Evolutionary conservation across 2,888 invertebrate genomes (phyloP).

Genomic region (Phortica magna): DNA sequence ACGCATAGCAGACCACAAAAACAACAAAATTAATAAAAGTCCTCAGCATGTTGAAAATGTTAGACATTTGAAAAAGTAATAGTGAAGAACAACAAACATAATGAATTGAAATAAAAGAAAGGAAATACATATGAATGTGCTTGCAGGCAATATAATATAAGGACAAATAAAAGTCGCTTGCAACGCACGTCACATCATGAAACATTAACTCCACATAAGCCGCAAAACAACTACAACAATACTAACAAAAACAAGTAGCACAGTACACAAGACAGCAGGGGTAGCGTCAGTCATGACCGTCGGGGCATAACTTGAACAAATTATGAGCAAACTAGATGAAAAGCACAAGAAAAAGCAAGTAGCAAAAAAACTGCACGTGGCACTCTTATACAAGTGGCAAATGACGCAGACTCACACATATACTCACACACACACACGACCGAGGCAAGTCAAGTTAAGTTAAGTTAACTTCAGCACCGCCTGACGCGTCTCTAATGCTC

Average conservation of each 20-base stretch:
- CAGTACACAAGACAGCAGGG: not conserved
- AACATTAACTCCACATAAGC: slow-evolving; percentile 27
- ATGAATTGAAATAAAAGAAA: not conserved
- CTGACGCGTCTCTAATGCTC: not conserved
- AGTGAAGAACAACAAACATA: not conserved
- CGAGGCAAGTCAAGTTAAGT: not conserved
- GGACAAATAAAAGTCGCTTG: slow-evolving; percentile 15
- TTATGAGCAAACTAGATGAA: slow-evolving; percentile 59
- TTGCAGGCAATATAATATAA: not conserved
- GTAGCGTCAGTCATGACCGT: slow-evolving; percentile 40
- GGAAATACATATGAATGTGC: not conserved
- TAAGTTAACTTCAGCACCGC: not conserved
- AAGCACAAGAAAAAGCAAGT: not conserved
- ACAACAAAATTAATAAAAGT: not conserved
- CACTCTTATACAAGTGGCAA: slow-evolving; percentile 54
- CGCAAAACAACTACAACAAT: not conserved
- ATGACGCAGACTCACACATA: slow-evolving; percentile 36
- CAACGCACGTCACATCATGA: slow-evolving; percentile 14
- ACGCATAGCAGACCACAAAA: not conserved
- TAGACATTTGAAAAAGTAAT: not conserved
- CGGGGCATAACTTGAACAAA: slow-evolving; percentile 55
- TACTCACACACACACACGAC: slow-evolving; percentile 35
- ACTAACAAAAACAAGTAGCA: not conserved
- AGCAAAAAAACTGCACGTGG: slow-evolving; percentile 40
- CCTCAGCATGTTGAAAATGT: not conserved